phyloP scores from a whole-genome alignment of 1,140 invertebrate species.

The Drosophila lacertosa region DNA sequence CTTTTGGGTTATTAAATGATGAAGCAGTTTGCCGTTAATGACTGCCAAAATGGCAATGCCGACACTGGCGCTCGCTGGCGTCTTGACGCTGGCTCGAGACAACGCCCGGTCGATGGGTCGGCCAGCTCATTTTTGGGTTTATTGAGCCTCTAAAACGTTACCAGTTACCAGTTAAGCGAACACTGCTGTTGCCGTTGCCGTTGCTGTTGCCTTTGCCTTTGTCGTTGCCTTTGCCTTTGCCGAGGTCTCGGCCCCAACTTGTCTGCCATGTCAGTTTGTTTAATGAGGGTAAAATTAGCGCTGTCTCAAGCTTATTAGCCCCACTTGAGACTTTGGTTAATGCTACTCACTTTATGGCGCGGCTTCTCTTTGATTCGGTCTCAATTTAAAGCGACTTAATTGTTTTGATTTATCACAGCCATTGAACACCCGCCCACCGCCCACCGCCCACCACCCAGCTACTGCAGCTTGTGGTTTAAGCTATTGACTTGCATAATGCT shows the following conservation, averaged over 20 bases:
- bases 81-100: not conserved
- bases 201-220: not conserved
- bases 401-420: constrained; percentile 74
- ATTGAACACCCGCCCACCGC: constrained; percentile 9
- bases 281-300: constrained; percentile 83
- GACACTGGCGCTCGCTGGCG: constrained; percentile 27
- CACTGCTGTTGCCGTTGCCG: not conserved
- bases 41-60: constrained; percentile 79
- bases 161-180: constrained; percentile 35
- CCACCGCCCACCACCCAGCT: constrained; percentile 41
- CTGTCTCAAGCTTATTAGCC: constrained; percentile 81
- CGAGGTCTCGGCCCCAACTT: constrained; percentile 23
- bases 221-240: not conserved
- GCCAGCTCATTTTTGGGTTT: constrained; percentile 69
- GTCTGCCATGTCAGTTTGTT: constrained; percentile 76
- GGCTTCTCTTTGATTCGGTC: constrained; percentile 47
- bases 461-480: constrained; percentile 34
- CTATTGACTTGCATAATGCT: constrained; percentile 13
- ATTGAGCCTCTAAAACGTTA: constrained; percentile 75
- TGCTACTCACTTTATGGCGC: constrained; percentile 73
- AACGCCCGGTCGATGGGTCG: constrained; percentile 26
- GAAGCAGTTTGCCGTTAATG: constrained; percentile 82
- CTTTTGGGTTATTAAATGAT: constrained; percentile 83
- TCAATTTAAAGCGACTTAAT: constrained; percentile 78
- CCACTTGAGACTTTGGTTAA: constrained; percentile 80